Evolutionary conservation across 2,113 vertebrate species (phyloP), one percentile per base, ranked within the genome.

Genomic region (Hyperoodon ampullatus): DNA sequence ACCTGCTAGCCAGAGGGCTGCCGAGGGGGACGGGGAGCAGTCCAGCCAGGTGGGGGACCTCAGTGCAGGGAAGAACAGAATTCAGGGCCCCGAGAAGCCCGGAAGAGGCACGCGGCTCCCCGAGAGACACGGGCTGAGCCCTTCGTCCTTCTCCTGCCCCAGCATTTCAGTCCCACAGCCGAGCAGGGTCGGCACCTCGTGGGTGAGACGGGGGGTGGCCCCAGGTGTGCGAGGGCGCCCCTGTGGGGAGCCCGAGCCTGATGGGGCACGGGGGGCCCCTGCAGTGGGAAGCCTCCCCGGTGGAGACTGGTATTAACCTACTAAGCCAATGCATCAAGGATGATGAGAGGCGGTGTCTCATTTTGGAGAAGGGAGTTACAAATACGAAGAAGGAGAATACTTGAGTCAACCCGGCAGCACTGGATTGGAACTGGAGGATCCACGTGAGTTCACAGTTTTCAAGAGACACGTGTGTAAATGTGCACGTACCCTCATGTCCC

Each of bases 21-120:
- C 71, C 21, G 3, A 4, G 0, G 5, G 26, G 72, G 13, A 0
- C 0, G 6, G 10, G 33, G 78, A 2, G 26, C 14, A 2, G 44
- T 0, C 0, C 0, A n/a, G 83, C 28, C n/a, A 8, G 68, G 30
- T 3, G 0, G 13, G 30, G 47, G 60, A 26, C 35, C 23, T 19
- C 7, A 1, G 13, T 0, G 1, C 2, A 21, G 30, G 23, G 3
- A 21, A 39, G 11, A 35, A 47, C 12, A 71, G 53, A 3, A 53
- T 9, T 13, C 3, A 23, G 75, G 75, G 11, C 61, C 55, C 55
- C 0, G 0, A 33, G 6, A 33, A 50, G 14, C 47, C 87, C 10
- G 10, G 53, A 93, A 50, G 23, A 5, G n/a, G 55, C 10, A 11
- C 39, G 24, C 0, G 2, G 16, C 11, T 65, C 28, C 58, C 78